Percentiles rank a stretch among this genome's conserved stretches.
These are phyloP conservation scores for Erynnis tages DNA, from an alignment of 2,888 invertebrate species.

Conservation along the genomic window DNA sequence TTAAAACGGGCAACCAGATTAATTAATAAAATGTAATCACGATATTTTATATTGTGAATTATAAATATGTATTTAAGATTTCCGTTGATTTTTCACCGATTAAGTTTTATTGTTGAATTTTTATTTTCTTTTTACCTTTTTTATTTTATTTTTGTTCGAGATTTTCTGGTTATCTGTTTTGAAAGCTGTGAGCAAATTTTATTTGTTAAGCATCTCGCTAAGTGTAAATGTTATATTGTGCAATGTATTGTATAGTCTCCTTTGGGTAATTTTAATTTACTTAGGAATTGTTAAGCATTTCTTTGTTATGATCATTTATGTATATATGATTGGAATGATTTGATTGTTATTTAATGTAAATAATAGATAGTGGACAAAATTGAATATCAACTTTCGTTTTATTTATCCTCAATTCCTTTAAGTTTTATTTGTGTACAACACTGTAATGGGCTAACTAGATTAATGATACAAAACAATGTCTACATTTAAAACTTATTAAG, in stretches of 20 bases:
- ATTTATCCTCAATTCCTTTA: slow-evolving; percentile 19
- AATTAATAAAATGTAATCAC: no score
- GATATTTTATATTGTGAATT: no score
- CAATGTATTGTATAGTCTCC: slow-evolving; percentile 35
- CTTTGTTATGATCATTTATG: slow-evolving; percentile 54
- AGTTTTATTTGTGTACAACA: no score
- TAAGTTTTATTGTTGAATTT: background rate
- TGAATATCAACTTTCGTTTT: slow-evolving; percentile 37
- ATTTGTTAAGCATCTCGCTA: slow-evolving; percentile 11
- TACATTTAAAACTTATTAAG: no score
- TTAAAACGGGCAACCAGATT: no score
- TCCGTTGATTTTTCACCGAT: no score
- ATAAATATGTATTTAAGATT: no score
- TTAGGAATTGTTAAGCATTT: slow-evolving; percentile 64
- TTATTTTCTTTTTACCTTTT: background rate
- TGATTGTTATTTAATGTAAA: slow-evolving; percentile 75
- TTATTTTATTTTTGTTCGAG: background rate
- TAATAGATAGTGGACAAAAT: slow-evolving; percentile 75
- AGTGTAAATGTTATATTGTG: slow-evolving; percentile 23
- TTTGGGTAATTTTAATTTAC: slow-evolving; percentile 27
- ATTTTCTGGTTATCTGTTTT: slow-evolving; percentile 15
- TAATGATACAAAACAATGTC: no score
- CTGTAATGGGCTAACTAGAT: no score
- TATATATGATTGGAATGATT: slow-evolving; percentile 70
- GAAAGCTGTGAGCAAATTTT: slow-evolving; percentile 10